Evolutionary conservation across 2,888 invertebrate genomes (phyloP).

Genomic region (Xestoiulus laeticollis): DNA sequence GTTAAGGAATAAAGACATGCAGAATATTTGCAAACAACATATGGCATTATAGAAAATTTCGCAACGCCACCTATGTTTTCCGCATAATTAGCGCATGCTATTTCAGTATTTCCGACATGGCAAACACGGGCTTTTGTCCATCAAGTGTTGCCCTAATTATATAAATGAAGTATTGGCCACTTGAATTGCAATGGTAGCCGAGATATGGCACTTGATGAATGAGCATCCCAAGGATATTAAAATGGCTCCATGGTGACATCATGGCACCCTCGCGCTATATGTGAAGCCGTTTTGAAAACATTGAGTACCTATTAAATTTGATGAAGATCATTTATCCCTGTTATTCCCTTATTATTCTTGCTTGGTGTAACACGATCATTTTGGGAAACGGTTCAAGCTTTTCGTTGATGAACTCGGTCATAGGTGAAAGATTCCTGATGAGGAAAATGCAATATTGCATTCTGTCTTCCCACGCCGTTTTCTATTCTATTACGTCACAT

Average conservation of each 20-base stretch:
- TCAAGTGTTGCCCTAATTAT: conserved; percentile 25
- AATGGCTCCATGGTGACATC: conserved; percentile 35
- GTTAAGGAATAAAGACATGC: not conserved
- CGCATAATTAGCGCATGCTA: not conserved
- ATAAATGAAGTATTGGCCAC: conserved; percentile 30
- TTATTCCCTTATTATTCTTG: conserved; percentile 25
- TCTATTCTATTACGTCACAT: not conserved
- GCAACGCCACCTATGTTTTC: not conserved
- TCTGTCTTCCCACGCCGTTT: not conserved
- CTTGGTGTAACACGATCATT: not conserved
- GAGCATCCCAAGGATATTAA: not conserved
- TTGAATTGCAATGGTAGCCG: conserved; percentile 16
- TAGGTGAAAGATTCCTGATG: conserved; percentile 18
- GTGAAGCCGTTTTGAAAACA: not conserved
- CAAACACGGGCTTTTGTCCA: not conserved
- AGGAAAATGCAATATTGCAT: conserved; percentile 4
- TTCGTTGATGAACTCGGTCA: conserved; percentile 2
- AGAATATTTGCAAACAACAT: not conserved
- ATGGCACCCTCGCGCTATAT: not conserved
- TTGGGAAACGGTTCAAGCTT: not conserved
- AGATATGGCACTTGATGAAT: conserved; percentile 16
- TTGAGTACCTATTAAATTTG: conserved; percentile 24
- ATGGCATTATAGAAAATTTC: not conserved
- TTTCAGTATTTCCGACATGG: not conserved
- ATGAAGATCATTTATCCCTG: conserved; percentile 35